Base-by-base conservation (phyloP, 2,888 invertebrate genomes). In the Hyalella azteca region DNA sequence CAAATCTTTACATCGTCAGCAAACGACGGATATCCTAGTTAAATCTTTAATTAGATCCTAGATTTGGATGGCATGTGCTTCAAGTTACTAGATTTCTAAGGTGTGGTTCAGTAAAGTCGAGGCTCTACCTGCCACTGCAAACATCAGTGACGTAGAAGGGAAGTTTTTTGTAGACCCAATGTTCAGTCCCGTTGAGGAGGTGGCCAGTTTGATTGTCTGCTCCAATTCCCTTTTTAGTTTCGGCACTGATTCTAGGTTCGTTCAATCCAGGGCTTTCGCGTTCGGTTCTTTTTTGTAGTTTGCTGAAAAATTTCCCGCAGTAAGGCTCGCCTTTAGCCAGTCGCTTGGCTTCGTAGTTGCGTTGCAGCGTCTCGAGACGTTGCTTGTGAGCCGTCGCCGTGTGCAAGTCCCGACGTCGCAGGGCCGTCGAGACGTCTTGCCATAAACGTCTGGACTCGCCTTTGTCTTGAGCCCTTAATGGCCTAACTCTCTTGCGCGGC, bases 361-460 rank as follows among this genome's bases (percentile, higher is more conserved):
- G 79, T 40, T 85, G 85, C 39, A 77, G 76, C 29, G 78, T 81
- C 50, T 85, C 85, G 26, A 86, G 85, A 60, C 78, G 80, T 79
- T 81, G 79, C 85, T 89, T 89, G 84, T 88, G 88, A 85, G 88
- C 87, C 11, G 89, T 88, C 40, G 89, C 89, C n/a, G 86, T 87
- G 59, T 87, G 86, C 32, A 89, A 86, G 84, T 90, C 88, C 13
- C 88, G 87, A 2, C 87, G 85, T 78, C 86, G 86, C 29, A 90
- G 86, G 29, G 88, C 88, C 79, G 87, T 87, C 4, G 89, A 89
- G 13, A 90, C 89, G 85, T 88, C 86, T 73, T 87, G 86, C 90
- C 90, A 90, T 29, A 90, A 86, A 78, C 87, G 87, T 2, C 89
- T 86, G 0, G 90, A 90, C 85, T 90, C 90, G 85, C 73, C 78